phyloP scores from a whole-genome alignment of 2,797 vertebrate species.

The Darevskia mixta region DNA sequence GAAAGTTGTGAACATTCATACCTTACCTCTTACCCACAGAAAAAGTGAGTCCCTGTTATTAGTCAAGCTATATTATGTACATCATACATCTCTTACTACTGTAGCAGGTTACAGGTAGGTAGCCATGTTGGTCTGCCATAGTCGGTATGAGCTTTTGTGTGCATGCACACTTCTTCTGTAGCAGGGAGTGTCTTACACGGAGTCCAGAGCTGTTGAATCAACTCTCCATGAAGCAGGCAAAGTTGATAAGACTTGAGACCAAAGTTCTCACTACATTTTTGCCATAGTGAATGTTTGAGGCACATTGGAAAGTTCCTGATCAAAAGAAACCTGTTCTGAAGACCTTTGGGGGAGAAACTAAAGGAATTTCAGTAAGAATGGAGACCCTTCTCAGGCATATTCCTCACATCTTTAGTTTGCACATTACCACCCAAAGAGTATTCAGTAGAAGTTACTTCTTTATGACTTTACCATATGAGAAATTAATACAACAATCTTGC shows the following conservation, averaged over 20 bases:
- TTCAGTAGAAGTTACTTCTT: not conserved
- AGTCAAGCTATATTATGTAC: too few species aligned
- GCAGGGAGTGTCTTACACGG: not conserved
- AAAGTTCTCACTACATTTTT: not conserved
- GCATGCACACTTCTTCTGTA: too few species aligned
- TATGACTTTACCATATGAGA: not conserved
- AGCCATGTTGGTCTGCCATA: too few species aligned
- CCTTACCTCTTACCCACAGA: not conserved
- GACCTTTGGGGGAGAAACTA: not conserved
- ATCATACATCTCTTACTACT: too few species aligned
- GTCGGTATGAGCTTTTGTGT: too few species aligned
- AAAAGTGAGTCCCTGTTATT: not conserved
- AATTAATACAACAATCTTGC: not conserved
- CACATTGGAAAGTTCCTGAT: not conserved
- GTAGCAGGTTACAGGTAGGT: too few species aligned
- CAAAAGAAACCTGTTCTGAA: not conserved
- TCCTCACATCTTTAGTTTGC: not conserved
- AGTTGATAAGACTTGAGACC: not conserved
- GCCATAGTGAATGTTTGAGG: not conserved
- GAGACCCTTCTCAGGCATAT: not conserved
- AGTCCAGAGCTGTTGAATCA: not conserved
- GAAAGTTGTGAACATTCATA: not conserved
- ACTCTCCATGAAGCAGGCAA: not conserved
- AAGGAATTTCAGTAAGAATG: not conserved
- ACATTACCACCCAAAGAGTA: not conserved